Base-by-base conservation (phyloP, 2,888 invertebrate species). In the Ptychoptera contaminata region DNA sequence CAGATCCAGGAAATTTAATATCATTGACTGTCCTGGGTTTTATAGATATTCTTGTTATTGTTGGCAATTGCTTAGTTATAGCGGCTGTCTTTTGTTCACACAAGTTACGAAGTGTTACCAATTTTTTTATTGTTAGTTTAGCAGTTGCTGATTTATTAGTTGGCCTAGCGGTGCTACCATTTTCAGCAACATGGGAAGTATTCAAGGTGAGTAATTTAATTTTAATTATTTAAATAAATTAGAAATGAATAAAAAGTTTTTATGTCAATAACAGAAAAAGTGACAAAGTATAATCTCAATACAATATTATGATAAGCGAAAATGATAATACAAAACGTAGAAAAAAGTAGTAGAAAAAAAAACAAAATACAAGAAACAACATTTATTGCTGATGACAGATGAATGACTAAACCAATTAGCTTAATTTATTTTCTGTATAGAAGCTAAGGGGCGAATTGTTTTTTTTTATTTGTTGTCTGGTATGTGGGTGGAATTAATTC, bases 91-190 rank as follows among this genome's bases (percentile, higher is more conserved):
- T 86, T 62, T 83, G 86, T 65, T 85, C 85, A 10, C 83, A 83
- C 49, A 93, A 93, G 66, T 74, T 97, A 53, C 77, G 94, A 52
- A 91, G 90, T 53, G 93, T 94, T 54, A 96, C 94, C 50, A 96
- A 97, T 66, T 77, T 91, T 59, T 93, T 97, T 72, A 94, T 97
- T 62, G 91, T 94, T 49, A 94, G 93, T 40, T 73, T 97, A 58
- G 96, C 96, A 0, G 87, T 92, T 15, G 94, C 96, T 39, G 97
- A 97, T 68, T 73, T 97, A 48, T 72, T 93, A 59, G 91, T 97
- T n/a, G 96, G 96, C 2, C 70, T 94, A 7, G 85, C 91, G 16
- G 94, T 97, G 41, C 73, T 97, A 55, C 96, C 96, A 2, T 96
- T 96, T 68, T 92, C 93, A 23, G 87, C 94, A 44, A 87, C 91